Evolutionary conservation across 2,113 vertebrate genomes (phyloP), one percentile per base, ranked within the genome.

Genomic region (Anas platyrhynchos): DNA sequence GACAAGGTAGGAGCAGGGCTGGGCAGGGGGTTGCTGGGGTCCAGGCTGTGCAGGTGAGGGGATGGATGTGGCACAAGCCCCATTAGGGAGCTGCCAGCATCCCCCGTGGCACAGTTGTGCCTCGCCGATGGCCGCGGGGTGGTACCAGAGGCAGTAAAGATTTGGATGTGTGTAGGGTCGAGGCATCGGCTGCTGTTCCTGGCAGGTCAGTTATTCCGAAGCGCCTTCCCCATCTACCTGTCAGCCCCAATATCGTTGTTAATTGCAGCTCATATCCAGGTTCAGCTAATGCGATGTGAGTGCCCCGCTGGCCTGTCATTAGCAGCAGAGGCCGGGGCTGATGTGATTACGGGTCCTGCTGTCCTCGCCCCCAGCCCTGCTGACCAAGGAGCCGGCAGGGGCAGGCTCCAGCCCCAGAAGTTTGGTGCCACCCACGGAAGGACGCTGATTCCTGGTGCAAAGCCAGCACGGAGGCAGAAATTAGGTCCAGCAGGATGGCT

Each of bases 281-380:
- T 36, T 2, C 65, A 69, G 69, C 41, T 78, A 4, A 74, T 1
- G 63, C 32, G 9, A 69, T 0, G 1, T 14, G 91, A 75, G 34
- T 1, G 2, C 54, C 32, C 0, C 1, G 34, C 15, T 5, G 52
- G 22, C 29, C 29, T 16, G 11, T 52, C 13, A 0, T 29, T 25
- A 50, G 56, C 63, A 23, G 41, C 4, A 31, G 34, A 22, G 80
- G 22, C 25, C 71, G 1, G 75, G 61, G 66, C 52, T 55, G 55
- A 0, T 5, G n/a, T 7, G 1, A 3, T 1, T 3, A 4, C 2
- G 4, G 23, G 20, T 16, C 73, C 58, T 2, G 2, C 43, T 3
- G 3, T 18, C 73, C 32, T 59, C 67, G 9, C 26, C 52, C 26
- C 52, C 26, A 2, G 52, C 52, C 52, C 52, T 26, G 23, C 50